Base-by-base conservation (phyloP, 2,113 vertebrate genomes). In the Zosterops japonicus region DNA sequence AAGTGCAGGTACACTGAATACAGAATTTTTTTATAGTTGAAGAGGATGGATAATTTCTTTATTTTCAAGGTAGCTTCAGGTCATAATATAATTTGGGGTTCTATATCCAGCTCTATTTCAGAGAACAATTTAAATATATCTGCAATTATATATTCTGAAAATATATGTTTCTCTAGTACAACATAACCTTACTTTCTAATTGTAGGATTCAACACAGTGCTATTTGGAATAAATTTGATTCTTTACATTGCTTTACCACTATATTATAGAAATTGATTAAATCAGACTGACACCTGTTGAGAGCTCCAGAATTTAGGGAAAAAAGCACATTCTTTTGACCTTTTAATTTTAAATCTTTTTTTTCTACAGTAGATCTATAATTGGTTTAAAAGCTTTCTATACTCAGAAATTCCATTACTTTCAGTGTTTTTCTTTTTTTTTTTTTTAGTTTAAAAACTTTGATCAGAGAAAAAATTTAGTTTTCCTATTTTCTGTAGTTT, bases 281-380 rank as follows among this genome's bases (percentile, higher is more conserved):
- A 90, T 61, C 52, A 92, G 84, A 52, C 46, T 83, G 71, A 91
- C 49, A 86, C 14, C 12, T 44, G 3, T 91, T 94, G 31, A 87
- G 33, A 94, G n/a, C 87, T 96, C 82, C 91, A 93, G 44, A 33
- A 18, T 89, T 95, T 74, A 74, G 52, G 47, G 81, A 93, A 70
- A 85, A 75, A 70, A 78, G 5, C 9, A 44, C 2, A 1, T 24
- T 50, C 9, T 61, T 9, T 33, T 95, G 72, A 82, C 60, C 53
- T 96, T 95, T 93, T 89, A 5, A 87, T 94, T 94, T 95, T 53
- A 59, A 86, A 79, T 82, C 27, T 68, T 97, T 86, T 84, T 55
- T 84, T 57, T 22, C 59, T 93, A 56, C 44, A 93, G 70, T 93
- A 82, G 42, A 53, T 53, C 71, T 15, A 57, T 8, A 65, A 68